Base-by-base conservation (phyloP, 2,888 invertebrate genomes). In the Microplitis manilae region DNA sequence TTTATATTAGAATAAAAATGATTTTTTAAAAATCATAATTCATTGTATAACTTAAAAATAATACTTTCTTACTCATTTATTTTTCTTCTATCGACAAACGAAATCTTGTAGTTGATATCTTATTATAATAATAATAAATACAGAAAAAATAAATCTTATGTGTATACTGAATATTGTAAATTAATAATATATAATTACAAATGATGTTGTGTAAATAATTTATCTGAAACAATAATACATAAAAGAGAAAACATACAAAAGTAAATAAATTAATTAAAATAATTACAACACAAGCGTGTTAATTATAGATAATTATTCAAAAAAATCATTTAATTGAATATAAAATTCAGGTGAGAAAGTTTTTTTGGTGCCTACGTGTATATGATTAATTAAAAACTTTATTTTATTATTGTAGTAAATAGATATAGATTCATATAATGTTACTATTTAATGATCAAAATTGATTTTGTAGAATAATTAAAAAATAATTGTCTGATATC, bases 231-330 rank as follows among this genome's bases (percentile, higher is more conserved):
- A 50, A 50, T 8, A 71, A 76, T 60, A 74, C 77, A 74, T 73
- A 68, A 59, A 70, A 77, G 74, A 70, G 77, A 77, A 73, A 73
- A 50, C 64, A 71, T 79, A 39, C 67, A 77, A 6, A 40, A 74
- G 77, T 65, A 40, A 74, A 77, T 65, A 73, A 77, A 75, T 64
- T 65, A 72, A 70, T 68, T 20, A 74, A 60, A 39, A 70, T 76
- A 64, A 15, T 73, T 60, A 50, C 72, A 79, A 75, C 73, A 64
- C 64, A 76, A 78, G 77, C 79, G 75, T 77, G 78, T 80, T 76
- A 77, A 78, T 77, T 77, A 75, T 79, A 67, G 73, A 74, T 77
- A 75, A 77, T 64, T 62, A 78, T 75, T 78, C 41, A 68, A 72
- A 50, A 60, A 71, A 64, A 70, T 39, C 41, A 68, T 20, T 30